These are phyloP conservation scores for Acridotheres tristis DNA, from an alignment of 2,797 vertebrate species.

Conservation along the genomic window DNA sequence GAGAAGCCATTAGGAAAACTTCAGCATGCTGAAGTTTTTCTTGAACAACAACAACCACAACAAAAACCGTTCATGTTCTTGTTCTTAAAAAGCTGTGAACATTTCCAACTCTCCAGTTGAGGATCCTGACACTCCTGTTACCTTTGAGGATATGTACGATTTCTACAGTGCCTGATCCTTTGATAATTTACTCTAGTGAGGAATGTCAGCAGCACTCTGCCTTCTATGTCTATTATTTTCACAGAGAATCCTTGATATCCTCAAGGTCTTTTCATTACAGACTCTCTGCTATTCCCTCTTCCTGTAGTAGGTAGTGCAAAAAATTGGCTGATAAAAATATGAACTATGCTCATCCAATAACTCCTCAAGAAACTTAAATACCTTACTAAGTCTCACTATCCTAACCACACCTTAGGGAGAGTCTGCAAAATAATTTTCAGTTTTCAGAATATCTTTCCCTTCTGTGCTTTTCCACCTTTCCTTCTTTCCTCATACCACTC, in stretches of 20 bases:
- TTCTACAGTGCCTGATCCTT: not conserved
- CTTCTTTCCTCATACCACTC: not conserved
- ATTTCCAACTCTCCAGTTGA: not conserved
- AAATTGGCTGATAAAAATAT: not conserved
- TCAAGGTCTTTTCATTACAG: not conserved
- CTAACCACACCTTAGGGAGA: not conserved
- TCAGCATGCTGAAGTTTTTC: not conserved
- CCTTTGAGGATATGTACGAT: not conserved
- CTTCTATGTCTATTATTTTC: not conserved
- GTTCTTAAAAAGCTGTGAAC: not conserved
- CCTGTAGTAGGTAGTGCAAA: not conserved
- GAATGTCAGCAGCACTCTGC: not conserved
- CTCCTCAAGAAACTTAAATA: not conserved
- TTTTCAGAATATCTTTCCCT: not conserved
- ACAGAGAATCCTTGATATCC: not conserved
- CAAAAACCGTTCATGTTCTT: fast-evolving
- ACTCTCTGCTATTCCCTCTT: not conserved
- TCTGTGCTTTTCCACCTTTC: not conserved
- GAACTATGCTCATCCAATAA: not conserved
- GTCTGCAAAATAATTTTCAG: not conserved
- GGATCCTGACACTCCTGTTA: not conserved
- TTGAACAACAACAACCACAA: not conserved
- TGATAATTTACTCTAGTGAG: not conserved
- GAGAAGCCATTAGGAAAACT: not conserved
- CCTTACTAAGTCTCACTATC: not conserved